phyloP scores from a whole-genome alignment of 2,113 vertebrate species.

The Phoenicopterus ruber region DNA sequence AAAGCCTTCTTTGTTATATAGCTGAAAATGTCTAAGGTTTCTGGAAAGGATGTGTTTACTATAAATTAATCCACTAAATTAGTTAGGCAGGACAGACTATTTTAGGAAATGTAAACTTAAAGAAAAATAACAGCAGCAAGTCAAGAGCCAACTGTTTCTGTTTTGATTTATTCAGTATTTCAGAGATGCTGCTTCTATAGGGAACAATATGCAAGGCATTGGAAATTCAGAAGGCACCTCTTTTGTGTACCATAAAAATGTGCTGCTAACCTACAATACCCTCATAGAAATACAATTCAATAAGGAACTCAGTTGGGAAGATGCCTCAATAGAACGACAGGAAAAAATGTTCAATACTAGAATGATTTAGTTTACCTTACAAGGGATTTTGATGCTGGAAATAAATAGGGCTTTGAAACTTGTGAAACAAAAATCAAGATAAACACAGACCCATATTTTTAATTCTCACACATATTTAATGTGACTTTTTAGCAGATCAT shows the following conservation, averaged over 20 bases:
- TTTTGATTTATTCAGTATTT: constrained; percentile 88
- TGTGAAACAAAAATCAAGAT: constrained; percentile 75
- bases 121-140: constrained; percentile 62
- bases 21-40: constrained; percentile 52
- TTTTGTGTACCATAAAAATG: constrained; percentile 85
- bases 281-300: constrained; percentile 88
- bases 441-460: constrained; percentile 77
- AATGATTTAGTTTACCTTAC: constrained; percentile 81
- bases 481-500: constrained; percentile 72
- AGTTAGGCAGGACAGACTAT: constrained; percentile 57
- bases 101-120: constrained; percentile 65
- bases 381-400: constrained; percentile 76
- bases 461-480: constrained; percentile 81
- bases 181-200: constrained; percentile 75
- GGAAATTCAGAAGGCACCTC: constrained; percentile 83
- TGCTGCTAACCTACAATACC: constrained; percentile 85
- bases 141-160: constrained; percentile 75
- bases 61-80: constrained; percentile 71
- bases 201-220: constrained; percentile 82
- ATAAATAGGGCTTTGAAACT: constrained; percentile 81
- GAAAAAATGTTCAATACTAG: constrained; percentile 82
- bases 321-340: constrained; percentile 77
- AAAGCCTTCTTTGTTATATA: constrained; percentile 20
- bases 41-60: constrained; percentile 49
- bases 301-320: constrained; percentile 86